Evolutionary conservation across 2,113 vertebrate species (phyloP).

Genomic region (Colinus virginianus): DNA sequence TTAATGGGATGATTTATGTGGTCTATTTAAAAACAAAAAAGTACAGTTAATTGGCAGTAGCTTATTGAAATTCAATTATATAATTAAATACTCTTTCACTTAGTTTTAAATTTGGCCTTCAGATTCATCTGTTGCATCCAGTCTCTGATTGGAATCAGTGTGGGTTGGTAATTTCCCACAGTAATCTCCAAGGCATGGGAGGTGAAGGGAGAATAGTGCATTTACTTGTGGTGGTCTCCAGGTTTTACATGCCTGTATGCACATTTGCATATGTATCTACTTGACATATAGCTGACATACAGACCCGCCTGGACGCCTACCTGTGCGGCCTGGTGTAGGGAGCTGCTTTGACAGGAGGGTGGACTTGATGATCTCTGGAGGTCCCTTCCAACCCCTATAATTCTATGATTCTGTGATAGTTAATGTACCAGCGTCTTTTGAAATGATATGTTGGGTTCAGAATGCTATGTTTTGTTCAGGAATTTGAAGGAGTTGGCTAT

Average conservation of each 20-base stretch:
- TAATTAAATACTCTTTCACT: not conserved
- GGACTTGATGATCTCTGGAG: too few relatives aligned
- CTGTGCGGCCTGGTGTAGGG: too few relatives aligned
- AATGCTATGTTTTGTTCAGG: not conserved
- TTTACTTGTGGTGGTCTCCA: not conserved
- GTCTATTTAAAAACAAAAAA: fast-evolving
- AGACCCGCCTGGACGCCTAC: too few relatives aligned
- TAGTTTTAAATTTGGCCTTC: not conserved
- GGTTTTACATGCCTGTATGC: not conserved
- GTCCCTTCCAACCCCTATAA: too few relatives aligned
- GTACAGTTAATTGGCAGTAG: fast-evolving
- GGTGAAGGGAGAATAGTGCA: fast-evolving
- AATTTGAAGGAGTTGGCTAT: not conserved
- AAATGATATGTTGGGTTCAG: not conserved
- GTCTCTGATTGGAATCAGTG: not conserved
- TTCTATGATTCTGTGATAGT: not conserved
- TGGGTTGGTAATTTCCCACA: not conserved
- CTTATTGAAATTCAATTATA: fast-evolving
- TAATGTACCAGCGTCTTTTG: not conserved
- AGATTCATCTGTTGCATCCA: not conserved
- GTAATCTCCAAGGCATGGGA: not conserved
- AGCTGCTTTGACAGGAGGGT: too few relatives aligned
- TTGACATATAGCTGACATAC: not conserved
- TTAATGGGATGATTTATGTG: not conserved
- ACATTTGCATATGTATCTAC: not conserved